These are phyloP conservation scores for Tichodroma muraria DNA, from an alignment of 2,113 vertebrate genomes.

Conservation along the genomic window DNA sequence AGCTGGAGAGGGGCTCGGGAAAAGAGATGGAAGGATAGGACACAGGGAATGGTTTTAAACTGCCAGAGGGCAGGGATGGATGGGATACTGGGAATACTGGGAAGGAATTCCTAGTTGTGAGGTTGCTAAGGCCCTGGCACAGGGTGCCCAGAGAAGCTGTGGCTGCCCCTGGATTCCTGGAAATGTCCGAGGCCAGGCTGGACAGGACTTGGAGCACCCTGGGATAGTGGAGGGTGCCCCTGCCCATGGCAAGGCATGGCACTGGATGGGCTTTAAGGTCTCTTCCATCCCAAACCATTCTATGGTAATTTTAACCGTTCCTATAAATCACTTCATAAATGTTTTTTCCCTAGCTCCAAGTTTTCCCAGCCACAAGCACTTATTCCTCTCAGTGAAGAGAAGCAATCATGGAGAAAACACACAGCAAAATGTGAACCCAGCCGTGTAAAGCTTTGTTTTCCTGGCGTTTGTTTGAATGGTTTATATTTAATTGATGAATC, in stretches of 20 bases:
- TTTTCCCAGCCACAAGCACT: neutral
- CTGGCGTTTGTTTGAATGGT: neutral
- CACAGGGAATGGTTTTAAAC: neutral
- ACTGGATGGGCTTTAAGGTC: neutral
- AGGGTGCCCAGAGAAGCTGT: neutral
- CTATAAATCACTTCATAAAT: neutral
- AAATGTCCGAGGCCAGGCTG: rapidly evolving
- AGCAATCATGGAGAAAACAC: neutral
- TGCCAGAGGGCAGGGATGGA: no score
- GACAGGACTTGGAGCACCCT: rapidly evolving
- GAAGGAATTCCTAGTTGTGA: no score
- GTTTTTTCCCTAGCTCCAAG: neutral
- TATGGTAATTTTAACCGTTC: neutral
- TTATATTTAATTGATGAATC: constrained; percentile 42
- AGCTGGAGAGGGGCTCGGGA: neutral
- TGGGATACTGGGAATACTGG: no score
- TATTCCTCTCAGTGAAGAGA: neutral
- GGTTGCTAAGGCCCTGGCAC: no score
- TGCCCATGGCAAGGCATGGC: no score
- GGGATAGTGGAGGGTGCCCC: no score
- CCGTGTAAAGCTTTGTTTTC: constrained; percentile 10
- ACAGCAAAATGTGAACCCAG: neutral
- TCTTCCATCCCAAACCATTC: neutral
- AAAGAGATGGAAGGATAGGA: neutral
- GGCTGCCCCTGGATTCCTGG: neutral